Conservation (phyloP, 1,140 invertebrate species). For the Leucophenga varia region DNA sequence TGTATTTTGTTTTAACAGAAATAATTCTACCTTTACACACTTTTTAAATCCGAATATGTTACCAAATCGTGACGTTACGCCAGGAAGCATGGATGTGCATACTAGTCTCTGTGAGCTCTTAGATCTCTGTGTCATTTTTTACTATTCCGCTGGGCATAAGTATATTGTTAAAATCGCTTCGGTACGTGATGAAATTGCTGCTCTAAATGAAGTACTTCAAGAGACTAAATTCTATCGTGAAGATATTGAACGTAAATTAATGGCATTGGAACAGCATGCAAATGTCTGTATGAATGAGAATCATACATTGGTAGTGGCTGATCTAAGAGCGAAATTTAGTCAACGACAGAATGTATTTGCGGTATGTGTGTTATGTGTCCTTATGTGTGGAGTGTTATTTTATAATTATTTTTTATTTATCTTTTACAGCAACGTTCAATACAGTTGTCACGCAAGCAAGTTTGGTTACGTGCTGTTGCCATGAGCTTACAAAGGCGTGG, state of each 20-base stretch:
- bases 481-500: constrained; percentile 32
- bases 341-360: constrained; percentile 54
- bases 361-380: constrained; percentile 35
- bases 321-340: constrained; percentile 43
- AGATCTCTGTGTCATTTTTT: constrained; percentile 47
- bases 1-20: constrained; percentile 1
- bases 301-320: constrained; percentile 41
- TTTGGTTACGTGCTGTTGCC: constrained; percentile 50
- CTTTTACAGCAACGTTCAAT: constrained; percentile 47
- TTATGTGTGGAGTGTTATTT: background rate
- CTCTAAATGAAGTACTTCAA: constrained; percentile 47
- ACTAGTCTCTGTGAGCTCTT: constrained; percentile 43
- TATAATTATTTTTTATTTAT: background rate
- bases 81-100: constrained; percentile 31
- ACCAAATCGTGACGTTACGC: constrained; percentile 10
- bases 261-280: constrained; percentile 42
- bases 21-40: constrained; percentile 34
- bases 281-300: constrained; percentile 49
- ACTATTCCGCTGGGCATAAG: constrained; percentile 54
- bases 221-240: constrained; percentile 52
- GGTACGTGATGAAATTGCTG: constrained; percentile 50
- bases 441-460: constrained; percentile 47
- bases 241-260: constrained; percentile 43
- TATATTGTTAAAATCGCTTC: constrained; percentile 52
- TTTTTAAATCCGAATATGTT: constrained; percentile 32